A percentile compares a stretch with the other conserved stretches of the same genome.
These are phyloP conservation scores for Lissocephala sabroskyi DNA, from an alignment of 2,888 invertebrate species.

Conservation along the genomic window DNA sequence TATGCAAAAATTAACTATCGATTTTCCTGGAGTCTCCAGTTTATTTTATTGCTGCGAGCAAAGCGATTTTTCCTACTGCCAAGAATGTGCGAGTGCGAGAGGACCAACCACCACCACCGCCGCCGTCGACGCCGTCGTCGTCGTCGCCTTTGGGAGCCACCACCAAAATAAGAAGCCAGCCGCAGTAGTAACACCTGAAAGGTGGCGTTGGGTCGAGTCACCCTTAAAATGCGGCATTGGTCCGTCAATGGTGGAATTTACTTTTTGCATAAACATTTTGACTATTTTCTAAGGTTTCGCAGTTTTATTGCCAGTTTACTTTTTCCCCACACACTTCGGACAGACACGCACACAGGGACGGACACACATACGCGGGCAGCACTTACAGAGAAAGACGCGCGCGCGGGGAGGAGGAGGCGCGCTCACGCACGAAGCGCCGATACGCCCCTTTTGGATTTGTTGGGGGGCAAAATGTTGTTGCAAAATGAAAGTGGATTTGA, in stretches of 20 bases:
- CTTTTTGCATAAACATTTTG: slow-evolving; percentile 53
- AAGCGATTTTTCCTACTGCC: slow-evolving; percentile 25
- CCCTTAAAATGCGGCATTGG: slow-evolving; percentile 42
- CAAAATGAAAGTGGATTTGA: slow-evolving; percentile 8
- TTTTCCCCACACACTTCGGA: slow-evolving; percentile 6
- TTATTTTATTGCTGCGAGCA: slow-evolving; percentile 28
- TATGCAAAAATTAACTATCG: slow-evolving; percentile 32
- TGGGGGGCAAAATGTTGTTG: slow-evolving; percentile 24
- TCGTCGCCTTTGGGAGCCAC: slow-evolving; percentile 7
- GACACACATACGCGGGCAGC: too few species aligned
- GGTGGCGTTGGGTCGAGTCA: too few species aligned
- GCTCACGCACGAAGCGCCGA: too few species aligned
- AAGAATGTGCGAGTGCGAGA: slow-evolving; percentile 23
- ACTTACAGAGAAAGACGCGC: slow-evolving; percentile 4
- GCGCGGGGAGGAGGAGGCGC: too few species aligned
- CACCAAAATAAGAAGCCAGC: slow-evolving; percentile 6
- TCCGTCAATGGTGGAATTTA: slow-evolving; percentile 52
- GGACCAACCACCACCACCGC: slow-evolving; percentile 25
- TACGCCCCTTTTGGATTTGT: slow-evolving; percentile 11
- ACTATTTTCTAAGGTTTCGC: slow-evolving; percentile 52
- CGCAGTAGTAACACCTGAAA: slow-evolving; percentile 5
- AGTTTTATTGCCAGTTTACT: slow-evolving; percentile 22
- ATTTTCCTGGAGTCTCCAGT: slow-evolving; percentile 37
- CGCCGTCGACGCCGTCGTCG: too few species aligned
- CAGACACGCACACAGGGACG: slow-evolving; percentile 8